Base-by-base conservation (phyloP, 2,797 vertebrate species). In the Amblyraja radiata region DNA sequence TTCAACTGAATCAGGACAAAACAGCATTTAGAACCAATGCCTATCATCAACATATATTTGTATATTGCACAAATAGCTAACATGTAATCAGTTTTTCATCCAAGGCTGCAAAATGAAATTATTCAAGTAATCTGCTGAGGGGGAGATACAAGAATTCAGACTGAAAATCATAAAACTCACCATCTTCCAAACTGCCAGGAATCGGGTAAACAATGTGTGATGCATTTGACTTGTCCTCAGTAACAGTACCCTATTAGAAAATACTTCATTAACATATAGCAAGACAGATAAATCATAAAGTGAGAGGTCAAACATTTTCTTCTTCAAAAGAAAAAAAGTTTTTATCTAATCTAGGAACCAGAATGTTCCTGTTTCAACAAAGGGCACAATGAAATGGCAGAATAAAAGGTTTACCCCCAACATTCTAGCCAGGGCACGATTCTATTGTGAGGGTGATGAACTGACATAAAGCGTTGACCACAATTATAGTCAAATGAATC, bases 161-260 rank as follows among this genome's bases (percentile, higher is more conserved):
- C 2, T 21, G 71, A 92, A 11, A 76, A 76, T 68, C 21, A 46
- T 8, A 76, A 74, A 78, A 46, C 95, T 96, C 94, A 99, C 98
- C 98, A 95, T 99, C 98, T 94, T 99, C 98, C 94, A 98, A 95
- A 95, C 97, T 99, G 93, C 96, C 94, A 0, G 98, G 98, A 93
- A 98, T 97, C 0, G 98, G 98, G 93, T 97, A 97, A n/a, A 99
- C 98, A 83, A 99, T 94, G 81, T 99, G 98, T 90, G 98, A 99
- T 73, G 98, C 97, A 84, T 96, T 96, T 93, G 96, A 96, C 95
- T 98, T 99, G 95, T 99, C 98, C 94, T 99, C 98, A 0, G 98
- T 98, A 94, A 99, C 97, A 0, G 98, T 98, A 88, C 98, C 98
- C 98, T 99, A 95, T 46, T 77, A 93, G 90, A 65, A 93, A 25